Conservation (phyloP, 2,888 invertebrate species). For the Nemapogon koenigi region DNA sequence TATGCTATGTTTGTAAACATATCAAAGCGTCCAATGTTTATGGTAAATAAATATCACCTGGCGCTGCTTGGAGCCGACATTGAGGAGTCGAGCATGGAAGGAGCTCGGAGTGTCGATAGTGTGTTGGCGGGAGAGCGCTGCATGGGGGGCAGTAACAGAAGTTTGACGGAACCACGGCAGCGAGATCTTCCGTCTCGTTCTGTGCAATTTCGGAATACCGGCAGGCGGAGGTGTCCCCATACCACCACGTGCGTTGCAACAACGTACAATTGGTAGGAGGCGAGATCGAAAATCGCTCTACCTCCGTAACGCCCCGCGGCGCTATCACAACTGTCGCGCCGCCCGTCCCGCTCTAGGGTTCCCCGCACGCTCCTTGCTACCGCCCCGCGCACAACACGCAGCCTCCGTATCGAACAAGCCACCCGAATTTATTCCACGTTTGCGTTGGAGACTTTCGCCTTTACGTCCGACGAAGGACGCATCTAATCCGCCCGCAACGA, state of each 20-base stretch:
- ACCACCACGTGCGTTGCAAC: too few relatives aligned
- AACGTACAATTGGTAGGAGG: too few relatives aligned
- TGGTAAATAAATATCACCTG: too few relatives aligned
- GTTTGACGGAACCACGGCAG: conserved; percentile 89
- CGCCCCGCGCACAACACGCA: conserved; percentile 45
- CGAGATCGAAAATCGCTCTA: conserved; percentile 20
- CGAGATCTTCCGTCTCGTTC: conserved; percentile 84
- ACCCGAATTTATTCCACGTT: conserved; percentile 26
- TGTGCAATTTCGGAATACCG: conserved; percentile 60
- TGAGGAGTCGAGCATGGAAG: conserved; percentile 78
- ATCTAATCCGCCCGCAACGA: conserved; percentile 49
- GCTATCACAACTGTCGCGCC: conserved; percentile 23
- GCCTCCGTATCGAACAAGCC: conserved; percentile 59
- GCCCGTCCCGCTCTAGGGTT: conserved; percentile 26
- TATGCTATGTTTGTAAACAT: too few relatives aligned
- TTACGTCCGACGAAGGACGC: conserved; percentile 39
- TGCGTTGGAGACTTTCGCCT: conserved; percentile 2
- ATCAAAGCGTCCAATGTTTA: too few relatives aligned
- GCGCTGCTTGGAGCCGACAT: conserved; percentile 68
- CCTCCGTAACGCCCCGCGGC: conserved; percentile 19
- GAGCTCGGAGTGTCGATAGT: conserved; percentile 91
- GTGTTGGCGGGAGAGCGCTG: conserved; percentile 81
- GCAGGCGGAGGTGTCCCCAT: conserved; percentile 31
- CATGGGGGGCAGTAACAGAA: conserved; percentile 76
- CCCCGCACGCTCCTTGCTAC: conserved; percentile 22